Percentiles rank a stretch among this genome's conserved stretches.
Conservation (phyloP, 1,140 invertebrate species). For the Plectus sambesii region DNA sequence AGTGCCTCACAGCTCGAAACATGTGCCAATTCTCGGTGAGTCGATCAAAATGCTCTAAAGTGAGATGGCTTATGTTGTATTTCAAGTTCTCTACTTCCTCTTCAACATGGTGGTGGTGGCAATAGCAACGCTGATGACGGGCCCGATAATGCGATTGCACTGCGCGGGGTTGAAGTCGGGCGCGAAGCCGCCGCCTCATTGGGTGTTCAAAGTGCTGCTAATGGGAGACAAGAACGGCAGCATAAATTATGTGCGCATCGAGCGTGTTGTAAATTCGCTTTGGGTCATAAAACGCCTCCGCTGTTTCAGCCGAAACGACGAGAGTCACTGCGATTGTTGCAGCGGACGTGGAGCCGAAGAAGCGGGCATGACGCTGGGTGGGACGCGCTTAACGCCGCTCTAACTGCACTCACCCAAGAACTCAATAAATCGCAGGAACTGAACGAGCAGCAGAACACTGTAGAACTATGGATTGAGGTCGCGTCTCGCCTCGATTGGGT, state of each 20-base stretch:
- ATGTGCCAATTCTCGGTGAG: too few relatives aligned
- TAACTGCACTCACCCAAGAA: too few relatives aligned
- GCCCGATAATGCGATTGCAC: conserved; percentile 20
- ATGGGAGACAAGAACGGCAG: conserved; percentile 6
- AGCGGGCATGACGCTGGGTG: too few relatives aligned
- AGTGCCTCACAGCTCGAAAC: too few relatives aligned
- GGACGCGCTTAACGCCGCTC: too few relatives aligned
- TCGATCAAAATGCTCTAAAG: too few relatives aligned
- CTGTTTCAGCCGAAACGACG: neutral
- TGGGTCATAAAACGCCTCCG: too few relatives aligned
- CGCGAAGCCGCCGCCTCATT: conserved; percentile 17
- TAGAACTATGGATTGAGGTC: conserved; percentile 23
- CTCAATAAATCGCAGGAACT: conserved; percentile 16
- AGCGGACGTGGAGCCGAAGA: too few relatives aligned
- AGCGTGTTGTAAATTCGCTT: too few relatives aligned
- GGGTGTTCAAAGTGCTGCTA: conserved; percentile 17
- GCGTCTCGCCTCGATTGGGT: conserved; percentile 17
- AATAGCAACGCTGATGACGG: conserved; percentile 24
- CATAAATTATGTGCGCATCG: too few relatives aligned
- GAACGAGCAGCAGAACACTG: conserved; percentile 10
- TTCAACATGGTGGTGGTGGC: conserved; percentile 24
- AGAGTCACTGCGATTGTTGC: neutral
- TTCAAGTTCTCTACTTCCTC: conserved; percentile 28
- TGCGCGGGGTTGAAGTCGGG: conserved; percentile 19
- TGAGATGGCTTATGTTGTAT: too few relatives aligned